Evolutionary conservation across 1,140 invertebrate genomes (phyloP).

Genomic region (Nomia melanderi): DNA sequence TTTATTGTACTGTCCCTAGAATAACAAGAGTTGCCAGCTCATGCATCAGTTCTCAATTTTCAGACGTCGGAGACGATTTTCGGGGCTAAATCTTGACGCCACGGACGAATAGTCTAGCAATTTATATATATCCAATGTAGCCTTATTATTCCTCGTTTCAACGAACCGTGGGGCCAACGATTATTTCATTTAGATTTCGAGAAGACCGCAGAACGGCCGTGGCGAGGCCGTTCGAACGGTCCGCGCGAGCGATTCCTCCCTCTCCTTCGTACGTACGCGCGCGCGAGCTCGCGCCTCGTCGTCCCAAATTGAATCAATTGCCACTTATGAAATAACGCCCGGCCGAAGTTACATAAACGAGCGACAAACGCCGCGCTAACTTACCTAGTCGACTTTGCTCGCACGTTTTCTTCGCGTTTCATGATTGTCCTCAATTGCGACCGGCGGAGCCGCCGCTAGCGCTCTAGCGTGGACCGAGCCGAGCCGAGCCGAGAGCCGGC

Average conservation of each 20-base stretch:
- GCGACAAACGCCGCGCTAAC: neutral
- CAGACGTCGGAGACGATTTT: too few relatives aligned
- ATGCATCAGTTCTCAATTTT: too few relatives aligned
- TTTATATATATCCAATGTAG: too few relatives aligned
- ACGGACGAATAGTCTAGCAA: too few relatives aligned
- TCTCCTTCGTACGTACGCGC: too few relatives aligned
- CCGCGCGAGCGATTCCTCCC: conserved; percentile 2
- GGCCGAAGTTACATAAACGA: conserved; percentile 54
- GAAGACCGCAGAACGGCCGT: conserved; percentile 33
- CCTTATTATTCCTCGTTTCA: too few relatives aligned
- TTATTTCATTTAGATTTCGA: conserved; percentile 35
- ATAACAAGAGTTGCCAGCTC: too few relatives aligned
- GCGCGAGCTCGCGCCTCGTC: conserved; percentile 22
- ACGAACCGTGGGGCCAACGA: neutral
- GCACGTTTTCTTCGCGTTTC: conserved; percentile 32
- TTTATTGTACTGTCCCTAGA: too few relatives aligned
- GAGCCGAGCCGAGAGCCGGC: too few relatives aligned
- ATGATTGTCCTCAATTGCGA: conserved; percentile 32
- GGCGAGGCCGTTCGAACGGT: neutral
- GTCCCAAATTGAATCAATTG: conserved; percentile 62
- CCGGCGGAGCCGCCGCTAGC: too few relatives aligned
- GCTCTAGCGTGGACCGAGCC: too few relatives aligned
- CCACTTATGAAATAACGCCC: conserved; percentile 50
- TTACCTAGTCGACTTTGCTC: conserved; percentile 21
- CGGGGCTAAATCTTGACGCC: too few relatives aligned